These are phyloP conservation scores for Haemorhous mexicanus DNA, from an alignment of 2,113 vertebrate genomes.

Conservation along the genomic window DNA sequence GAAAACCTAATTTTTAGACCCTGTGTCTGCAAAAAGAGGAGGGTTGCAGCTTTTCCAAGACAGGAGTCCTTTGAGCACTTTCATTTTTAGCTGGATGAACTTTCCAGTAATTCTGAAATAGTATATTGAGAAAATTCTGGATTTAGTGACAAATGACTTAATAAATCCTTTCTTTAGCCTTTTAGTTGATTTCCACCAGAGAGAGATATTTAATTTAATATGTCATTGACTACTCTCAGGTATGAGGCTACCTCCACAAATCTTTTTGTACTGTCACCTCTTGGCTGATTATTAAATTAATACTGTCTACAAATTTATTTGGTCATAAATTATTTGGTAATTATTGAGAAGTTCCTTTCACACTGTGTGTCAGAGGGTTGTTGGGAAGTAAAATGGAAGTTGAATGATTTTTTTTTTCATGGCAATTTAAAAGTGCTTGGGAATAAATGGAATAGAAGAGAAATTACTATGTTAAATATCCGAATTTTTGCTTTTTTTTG, in stretches of 20 bases:
- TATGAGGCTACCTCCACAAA: constrained; percentile 23
- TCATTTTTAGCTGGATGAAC: background rate
- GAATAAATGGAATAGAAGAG: background rate
- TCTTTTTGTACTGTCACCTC: constrained; percentile 1
- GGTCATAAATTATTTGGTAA: constrained; percentile 12
- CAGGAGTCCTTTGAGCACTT: background rate
- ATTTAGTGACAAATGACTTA: constrained; percentile 23
- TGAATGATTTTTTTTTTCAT: background rate
- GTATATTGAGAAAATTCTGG: background rate
- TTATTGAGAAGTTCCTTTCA: constrained; percentile 17
- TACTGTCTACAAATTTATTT: constrained; percentile 15
- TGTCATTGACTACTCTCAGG: background rate
- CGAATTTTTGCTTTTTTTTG: background rate
- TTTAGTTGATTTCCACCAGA: background rate
- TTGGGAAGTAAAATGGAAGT: background rate
- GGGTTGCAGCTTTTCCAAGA: background rate
- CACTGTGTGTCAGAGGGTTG: background rate
- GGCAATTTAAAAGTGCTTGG: background rate
- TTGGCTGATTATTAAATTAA: constrained; percentile 23
- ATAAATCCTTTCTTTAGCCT: constrained; percentile 42
- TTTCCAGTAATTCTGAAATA: background rate
- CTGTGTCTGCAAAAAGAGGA: background rate
- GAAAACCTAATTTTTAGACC: background rate
- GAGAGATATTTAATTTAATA: constrained; percentile 2
- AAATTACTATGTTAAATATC: background rate